A percentile compares a stretch with the other conserved stretches of the same genome.
These are phyloP conservation scores for Leptopilina clavipes DNA, from an alignment of 1,140 invertebrate species.

Conservation along the genomic window DNA sequence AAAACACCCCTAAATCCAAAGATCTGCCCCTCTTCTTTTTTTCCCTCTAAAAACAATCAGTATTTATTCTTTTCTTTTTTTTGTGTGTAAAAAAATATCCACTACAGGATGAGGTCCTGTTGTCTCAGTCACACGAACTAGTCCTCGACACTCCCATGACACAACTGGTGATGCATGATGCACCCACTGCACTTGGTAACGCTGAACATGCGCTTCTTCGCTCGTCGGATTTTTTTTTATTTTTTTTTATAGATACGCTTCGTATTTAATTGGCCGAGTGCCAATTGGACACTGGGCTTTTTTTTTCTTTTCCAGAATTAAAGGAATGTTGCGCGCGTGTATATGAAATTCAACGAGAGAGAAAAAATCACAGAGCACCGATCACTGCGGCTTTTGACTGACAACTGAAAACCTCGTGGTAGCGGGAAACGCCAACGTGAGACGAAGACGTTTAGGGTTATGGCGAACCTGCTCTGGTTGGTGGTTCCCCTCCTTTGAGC, in stretches of 20 bases:
- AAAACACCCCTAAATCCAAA: background rate
- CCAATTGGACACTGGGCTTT: slow-evolving; percentile 40
- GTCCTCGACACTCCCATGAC: slow-evolving; percentile 55
- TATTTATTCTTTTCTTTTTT: background rate
- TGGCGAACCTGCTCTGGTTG: slow-evolving; percentile 18
- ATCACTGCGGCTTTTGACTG: slow-evolving; percentile 55
- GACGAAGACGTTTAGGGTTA: slow-evolving; percentile 38
- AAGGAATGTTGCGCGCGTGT: too few species aligned
- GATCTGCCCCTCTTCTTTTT: background rate
- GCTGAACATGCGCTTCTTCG: slow-evolving; percentile 52
- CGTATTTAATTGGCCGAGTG: slow-evolving; percentile 49
- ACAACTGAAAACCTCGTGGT: slow-evolving; percentile 47
- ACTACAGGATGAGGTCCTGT: background rate
- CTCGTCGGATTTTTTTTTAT: slow-evolving; percentile 37
- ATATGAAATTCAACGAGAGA: too few species aligned
- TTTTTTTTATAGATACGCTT: slow-evolving; percentile 38
- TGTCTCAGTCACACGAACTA: background rate
- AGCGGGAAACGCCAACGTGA: slow-evolving; percentile 34
- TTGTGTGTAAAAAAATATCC: background rate
- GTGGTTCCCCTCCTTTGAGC: slow-evolving; percentile 10
- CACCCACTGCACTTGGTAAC: slow-evolving; percentile 61
- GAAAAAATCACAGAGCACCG: background rate
- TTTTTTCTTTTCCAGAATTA: too few species aligned
- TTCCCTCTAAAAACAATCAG: background rate
- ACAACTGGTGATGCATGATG: slow-evolving; percentile 55